Percentiles rank a stretch among this genome's conserved stretches.
These are phyloP conservation scores for Agrotis clavis DNA, from an alignment of 2,888 invertebrate species.

Conservation along the genomic window DNA sequence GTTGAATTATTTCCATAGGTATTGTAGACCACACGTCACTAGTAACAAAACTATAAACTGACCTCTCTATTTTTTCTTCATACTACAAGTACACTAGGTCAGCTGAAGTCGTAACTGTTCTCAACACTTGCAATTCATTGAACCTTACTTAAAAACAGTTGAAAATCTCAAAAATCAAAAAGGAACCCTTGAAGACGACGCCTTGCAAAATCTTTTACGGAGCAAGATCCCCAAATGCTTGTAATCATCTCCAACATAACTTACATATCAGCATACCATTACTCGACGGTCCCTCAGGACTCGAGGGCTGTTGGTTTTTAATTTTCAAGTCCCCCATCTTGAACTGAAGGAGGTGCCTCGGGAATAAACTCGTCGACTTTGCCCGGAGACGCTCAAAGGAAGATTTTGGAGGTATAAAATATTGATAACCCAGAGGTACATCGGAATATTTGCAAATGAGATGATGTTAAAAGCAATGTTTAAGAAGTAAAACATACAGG, in stretches of 20 bases:
- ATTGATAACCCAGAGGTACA: constrained; percentile 24
- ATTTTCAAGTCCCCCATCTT: constrained; percentile 72
- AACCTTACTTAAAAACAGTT: background rate
- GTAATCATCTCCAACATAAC: constrained; percentile 53
- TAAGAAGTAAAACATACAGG: too few species aligned
- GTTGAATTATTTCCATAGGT: background rate
- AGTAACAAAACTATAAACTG: background rate
- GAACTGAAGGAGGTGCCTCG: constrained; percentile 59
- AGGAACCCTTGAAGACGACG: background rate
- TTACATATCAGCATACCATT: constrained; percentile 57
- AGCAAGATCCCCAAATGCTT: constrained; percentile 36
- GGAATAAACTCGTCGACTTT: constrained; percentile 58
- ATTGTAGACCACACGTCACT: background rate
- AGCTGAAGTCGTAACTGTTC: background rate
- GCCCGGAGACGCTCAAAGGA: constrained; percentile 46
- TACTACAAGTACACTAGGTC: background rate
- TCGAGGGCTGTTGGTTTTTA: constrained; percentile 70
- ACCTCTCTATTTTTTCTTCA: background rate
- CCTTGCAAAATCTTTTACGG: constrained; percentile 4
- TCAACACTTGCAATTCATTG: background rate
- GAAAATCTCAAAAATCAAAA: background rate
- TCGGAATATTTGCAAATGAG: constrained; percentile 30
- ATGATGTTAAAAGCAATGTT: background rate
- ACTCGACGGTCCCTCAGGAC: constrained; percentile 54
- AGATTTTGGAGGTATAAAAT: constrained; percentile 55